Evolutionary conservation across 1,140 invertebrate genomes (phyloP), one percentile per base, ranked within the genome.

Genomic region (Drosophila tsacasi): DNA sequence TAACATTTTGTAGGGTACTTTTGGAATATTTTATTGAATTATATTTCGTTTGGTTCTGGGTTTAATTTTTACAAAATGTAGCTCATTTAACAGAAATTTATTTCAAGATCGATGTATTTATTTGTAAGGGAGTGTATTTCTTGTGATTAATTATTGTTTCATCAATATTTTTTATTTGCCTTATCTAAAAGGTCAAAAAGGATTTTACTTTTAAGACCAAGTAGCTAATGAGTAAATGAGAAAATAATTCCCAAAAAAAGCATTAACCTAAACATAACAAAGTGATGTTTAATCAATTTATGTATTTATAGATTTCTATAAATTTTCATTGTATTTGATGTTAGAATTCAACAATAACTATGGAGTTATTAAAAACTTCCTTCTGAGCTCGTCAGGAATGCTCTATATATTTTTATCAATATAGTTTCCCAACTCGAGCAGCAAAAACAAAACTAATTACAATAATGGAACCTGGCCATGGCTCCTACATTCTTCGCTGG

Each of bases 381-480:
- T 10, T 25, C 9, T 5, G 1, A 5, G 17, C 12, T 17, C 23
- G 4, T 49, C 17, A 10, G 4, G 7, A 12, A 52, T n/a, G 32
- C 32, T 23, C 2, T 10, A n/a, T 9, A 17, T 37, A 35, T 60
- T 57, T 30, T 39, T 44, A 27, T 23, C 37, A 32, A 23, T 55
- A 35, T 42, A 40, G 12, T 37, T 47, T 13, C 6, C 37, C 7
- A 44, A 52, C 8, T 10, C 15, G 6, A 25, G 35, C 19, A 46
- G 52, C 5, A 61, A 17, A 39, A 64, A 37, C 42, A 55, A 58
- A 83, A 86, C 80, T 89, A 86, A 86, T 86, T 86, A 87, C 64
- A 87, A 86, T 86, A 86, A 86, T 87, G 79, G 84, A 32, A 75
- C 65, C 68, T 69, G 71, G 59, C 76, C 76, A 35, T 66, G 83